Base-by-base conservation (phyloP, 2,797 vertebrate genomes). In the Pseudomugil tenellus region DNA sequence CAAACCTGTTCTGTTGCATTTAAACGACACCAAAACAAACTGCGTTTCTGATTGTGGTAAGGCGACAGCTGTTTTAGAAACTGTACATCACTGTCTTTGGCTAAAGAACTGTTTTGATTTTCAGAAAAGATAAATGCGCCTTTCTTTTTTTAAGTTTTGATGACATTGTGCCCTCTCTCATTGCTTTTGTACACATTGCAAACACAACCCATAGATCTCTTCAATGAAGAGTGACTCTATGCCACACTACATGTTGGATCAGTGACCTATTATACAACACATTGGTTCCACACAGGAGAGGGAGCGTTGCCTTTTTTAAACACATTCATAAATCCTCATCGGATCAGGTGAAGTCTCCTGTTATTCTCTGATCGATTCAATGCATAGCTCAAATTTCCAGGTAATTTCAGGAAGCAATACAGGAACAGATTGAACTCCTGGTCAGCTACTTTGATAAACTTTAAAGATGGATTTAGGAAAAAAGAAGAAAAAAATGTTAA, bases 51-150 rank as follows among this genome's bases (percentile, higher is more conserved):
- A 87, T 89, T 89, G 74, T 89, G 70, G 79, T 71, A 79, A 85
- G 85, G 81, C 78, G 79, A 86, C 76, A 82, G 84, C 79, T 84
- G 83, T 90, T 84, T 85, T 72, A 84, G 14, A 81, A 87, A 91
- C 88, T 91, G 90, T 85, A 88, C 80, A 80, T 89, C 87, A 91
- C 89, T 91, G 91, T 89, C 85, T 89, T 79, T 90, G 94, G 94
- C 93, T 95, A 84, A 83, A 94, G 90, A 93, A 94, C 93, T 94
- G 94, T 95, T 95, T 93, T 93, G 76, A 87, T 92, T 93, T 92
- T 88, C 79, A 84, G 84, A 89, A 32, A 32, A 86, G 81, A 85
- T 88, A 67, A 79, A 76, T 89, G 72, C 78, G 85, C 89, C 87
- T 89, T 85, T 90, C 74, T 84, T 86, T 81, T 85, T 72, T 34